Conservation (phyloP, 2,113 vertebrate genomes). For the Caracal caracal region DNA sequence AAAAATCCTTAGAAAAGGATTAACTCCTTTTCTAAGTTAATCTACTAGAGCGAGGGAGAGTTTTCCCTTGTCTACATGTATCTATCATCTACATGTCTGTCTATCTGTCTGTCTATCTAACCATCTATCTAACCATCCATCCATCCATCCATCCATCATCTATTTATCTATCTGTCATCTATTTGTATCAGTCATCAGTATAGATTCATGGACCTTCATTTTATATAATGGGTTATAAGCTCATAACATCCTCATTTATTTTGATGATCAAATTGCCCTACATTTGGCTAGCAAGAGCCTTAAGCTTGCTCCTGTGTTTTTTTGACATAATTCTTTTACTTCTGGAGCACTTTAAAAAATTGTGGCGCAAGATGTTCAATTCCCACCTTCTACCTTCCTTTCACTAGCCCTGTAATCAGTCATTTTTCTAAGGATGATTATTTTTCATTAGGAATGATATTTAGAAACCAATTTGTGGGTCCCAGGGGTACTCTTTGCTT, state of each 20-base stretch:
- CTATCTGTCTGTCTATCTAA: not conserved
- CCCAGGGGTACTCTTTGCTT: not conserved
- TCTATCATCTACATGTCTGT: not conserved
- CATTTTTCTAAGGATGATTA: not conserved
- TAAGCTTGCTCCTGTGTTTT: not conserved
- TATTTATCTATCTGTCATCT: not conserved
- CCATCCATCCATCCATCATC: no score
- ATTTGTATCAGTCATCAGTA: not conserved
- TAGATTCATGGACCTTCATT: not conserved
- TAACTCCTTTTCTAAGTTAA: not conserved
- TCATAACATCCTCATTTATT: not conserved
- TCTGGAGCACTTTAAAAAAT: not conserved
- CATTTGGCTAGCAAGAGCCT: not conserved
- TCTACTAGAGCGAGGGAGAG: not conserved
- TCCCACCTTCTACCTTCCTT: not conserved
- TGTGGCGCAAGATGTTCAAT: not conserved
- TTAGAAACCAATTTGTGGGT: not conserved
- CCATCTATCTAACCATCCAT: no score
- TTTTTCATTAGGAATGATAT: not conserved
- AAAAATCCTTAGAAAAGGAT: no score
- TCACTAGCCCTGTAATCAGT: not conserved
- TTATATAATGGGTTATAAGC: not conserved
- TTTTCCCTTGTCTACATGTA: not conserved
- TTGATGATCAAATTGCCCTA: not conserved
- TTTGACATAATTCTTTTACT: not conserved